Conservation (phyloP, 2,888 invertebrate genomes). For the Tenodera sinensis region DNA sequence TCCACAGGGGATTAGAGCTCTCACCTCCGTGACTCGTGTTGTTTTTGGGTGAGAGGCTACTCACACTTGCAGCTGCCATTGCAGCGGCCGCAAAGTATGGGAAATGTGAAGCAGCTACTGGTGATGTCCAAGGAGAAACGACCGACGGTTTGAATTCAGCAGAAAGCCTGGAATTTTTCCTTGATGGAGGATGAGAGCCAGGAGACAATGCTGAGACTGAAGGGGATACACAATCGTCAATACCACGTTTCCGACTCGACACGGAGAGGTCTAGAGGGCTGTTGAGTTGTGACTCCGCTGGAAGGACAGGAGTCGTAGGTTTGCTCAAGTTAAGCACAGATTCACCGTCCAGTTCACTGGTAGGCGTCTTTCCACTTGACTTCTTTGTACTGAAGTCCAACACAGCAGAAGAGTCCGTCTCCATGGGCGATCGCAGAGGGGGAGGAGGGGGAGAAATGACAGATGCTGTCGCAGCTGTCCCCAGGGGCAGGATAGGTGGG, state of each 20-base stretch:
- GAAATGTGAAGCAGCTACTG: constrained; percentile 68
- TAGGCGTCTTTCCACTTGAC: constrained; percentile 45
- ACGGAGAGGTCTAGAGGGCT: constrained; percentile 80
- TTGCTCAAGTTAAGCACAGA: constrained; percentile 69
- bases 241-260: constrained; percentile 63
- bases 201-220: constrained; percentile 34
- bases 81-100: constrained; percentile 78
- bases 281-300: constrained; percentile 50
- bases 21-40: constrained; percentile 39
- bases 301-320: constrained; percentile 54
- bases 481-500: constrained; percentile 49
- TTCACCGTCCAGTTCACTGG: constrained; percentile 55
- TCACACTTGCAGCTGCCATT: constrained; percentile 57
- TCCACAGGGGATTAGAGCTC: constrained; percentile 62
- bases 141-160: constrained; percentile 63
- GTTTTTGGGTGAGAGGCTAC: constrained; percentile 67
- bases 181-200: constrained; percentile 34
- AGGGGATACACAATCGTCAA: constrained; percentile 51
- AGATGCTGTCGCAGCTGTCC: constrained; percentile 22
- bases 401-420: constrained; percentile 55
- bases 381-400: constrained; percentile 78
- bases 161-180: constrained; percentile 39
- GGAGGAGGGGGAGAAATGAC: constrained; percentile 34
- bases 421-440: constrained; percentile 53
- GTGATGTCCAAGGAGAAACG: constrained; percentile 74